Evolutionary conservation across 2,113 vertebrate species (phyloP).

Genomic region (Sinocyclocheilus grahami): DNA sequence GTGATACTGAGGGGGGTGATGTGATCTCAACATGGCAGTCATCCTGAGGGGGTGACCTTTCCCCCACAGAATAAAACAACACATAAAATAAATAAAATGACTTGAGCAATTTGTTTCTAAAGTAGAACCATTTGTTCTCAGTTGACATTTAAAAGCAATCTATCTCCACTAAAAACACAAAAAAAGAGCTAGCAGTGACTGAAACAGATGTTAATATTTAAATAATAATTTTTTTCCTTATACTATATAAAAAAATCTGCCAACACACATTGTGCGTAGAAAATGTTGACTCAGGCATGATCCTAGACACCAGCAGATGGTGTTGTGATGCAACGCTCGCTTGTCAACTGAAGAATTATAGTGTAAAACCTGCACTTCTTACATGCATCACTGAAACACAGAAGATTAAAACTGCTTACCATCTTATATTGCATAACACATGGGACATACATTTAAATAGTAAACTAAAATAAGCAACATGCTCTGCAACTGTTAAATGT

Average conservation of each 20-base stretch:
- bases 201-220: constrained; percentile 10
- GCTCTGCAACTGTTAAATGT: not conserved
- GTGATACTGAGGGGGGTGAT: no score
- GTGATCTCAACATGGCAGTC: no score
- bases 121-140: not conserved
- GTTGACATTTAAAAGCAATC: not conserved
- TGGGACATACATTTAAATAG: not conserved
- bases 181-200: constrained; percentile 13
- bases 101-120: not conserved
- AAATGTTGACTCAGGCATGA: constrained; percentile 23
- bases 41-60: not conserved
- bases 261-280: not conserved
- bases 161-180: not conserved
- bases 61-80: not conserved
- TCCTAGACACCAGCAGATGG: constrained; percentile 52
- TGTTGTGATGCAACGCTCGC: constrained; percentile 37
- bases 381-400: not conserved
- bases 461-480: not conserved
- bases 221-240: not conserved
- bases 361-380: not conserved
- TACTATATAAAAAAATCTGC: not conserved
- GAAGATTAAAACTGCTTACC: not conserved
- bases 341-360: not conserved
- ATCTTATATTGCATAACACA: not conserved
- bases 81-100: not conserved